These are phyloP conservation scores for Porites lutea DNA, from an alignment of 64 coral and sea anemone genomes.

Conservation along the genomic window DNA sequence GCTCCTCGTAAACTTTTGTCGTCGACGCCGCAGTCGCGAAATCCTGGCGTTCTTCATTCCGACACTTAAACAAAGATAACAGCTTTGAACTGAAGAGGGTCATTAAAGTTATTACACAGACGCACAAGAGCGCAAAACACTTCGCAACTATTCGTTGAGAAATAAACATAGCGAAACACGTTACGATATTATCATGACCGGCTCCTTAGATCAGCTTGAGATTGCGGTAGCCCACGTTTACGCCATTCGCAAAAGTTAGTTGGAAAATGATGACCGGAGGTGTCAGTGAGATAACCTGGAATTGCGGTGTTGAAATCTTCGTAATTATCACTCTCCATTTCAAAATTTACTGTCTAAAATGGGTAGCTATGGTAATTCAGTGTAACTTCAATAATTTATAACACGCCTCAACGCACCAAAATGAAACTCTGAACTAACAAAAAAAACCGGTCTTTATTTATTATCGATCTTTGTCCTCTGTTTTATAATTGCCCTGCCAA, in stretches of 20 bases:
- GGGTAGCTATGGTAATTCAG: neutral
- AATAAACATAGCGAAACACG: neutral
- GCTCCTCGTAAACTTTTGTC: neutral
- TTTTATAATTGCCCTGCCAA: too few species aligned
- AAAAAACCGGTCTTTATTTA: too few species aligned
- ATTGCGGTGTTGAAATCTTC: neutral
- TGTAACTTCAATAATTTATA: neutral
- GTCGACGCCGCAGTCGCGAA: neutral
- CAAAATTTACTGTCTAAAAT: neutral
- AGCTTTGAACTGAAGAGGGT: neutral
- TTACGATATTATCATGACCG: neutral
- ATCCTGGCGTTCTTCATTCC: conserved; percentile 5
- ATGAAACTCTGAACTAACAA: too few species aligned
- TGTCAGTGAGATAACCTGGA: neutral
- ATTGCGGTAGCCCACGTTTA: neutral
- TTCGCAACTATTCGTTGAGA: neutral
- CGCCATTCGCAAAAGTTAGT: neutral
- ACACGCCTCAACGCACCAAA: too few species aligned
- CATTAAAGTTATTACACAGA: neutral
- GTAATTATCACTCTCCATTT: neutral
- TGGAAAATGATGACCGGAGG: neutral
- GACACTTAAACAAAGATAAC: conserved; percentile 15
- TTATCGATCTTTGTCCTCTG: too few species aligned
- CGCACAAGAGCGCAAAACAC: neutral
- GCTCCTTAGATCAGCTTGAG: neutral